These are phyloP conservation scores for Pelobates cultripes DNA, from an alignment of 2,797 vertebrate genomes.

Conservation along the genomic window DNA sequence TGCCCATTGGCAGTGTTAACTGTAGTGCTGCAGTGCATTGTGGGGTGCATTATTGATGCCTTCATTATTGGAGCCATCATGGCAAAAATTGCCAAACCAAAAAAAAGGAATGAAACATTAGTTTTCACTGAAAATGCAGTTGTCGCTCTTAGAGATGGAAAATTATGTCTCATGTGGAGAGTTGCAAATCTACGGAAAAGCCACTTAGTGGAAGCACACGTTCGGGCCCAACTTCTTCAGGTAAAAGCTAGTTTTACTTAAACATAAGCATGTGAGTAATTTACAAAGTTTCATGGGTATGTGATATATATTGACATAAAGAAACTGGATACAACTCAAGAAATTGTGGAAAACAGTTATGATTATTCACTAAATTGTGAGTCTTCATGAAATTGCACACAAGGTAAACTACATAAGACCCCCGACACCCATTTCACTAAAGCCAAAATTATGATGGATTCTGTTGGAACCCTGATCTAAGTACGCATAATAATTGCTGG, in stretches of 20 bases:
- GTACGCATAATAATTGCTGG: too few species aligned
- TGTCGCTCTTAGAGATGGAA: constrained; percentile 84
- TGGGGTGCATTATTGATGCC: constrained; percentile 93
- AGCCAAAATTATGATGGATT: too few species aligned
- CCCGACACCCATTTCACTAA: too few species aligned
- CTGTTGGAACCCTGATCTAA: too few species aligned
- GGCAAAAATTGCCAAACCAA: constrained; percentile 95
- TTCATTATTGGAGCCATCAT: constrained; percentile 93
- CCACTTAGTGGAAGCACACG: constrained; percentile 91
- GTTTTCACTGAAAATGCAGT: constrained; percentile 87
- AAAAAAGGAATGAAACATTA: constrained; percentile 92
- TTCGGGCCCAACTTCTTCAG: constrained; percentile 88
- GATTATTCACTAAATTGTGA: too few species aligned
- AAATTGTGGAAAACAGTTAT: too few species aligned
- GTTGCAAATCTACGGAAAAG: constrained; percentile 90
- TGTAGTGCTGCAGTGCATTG: constrained; percentile 91
- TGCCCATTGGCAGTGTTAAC: constrained; percentile 89
- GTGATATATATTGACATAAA: too few species aligned
- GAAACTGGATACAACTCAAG: too few species aligned
- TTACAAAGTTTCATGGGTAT: too few species aligned
- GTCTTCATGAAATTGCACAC: too few species aligned
- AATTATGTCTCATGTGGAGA: constrained; percentile 93
- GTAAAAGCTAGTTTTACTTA: constrained; percentile 60
- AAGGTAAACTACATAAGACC: too few species aligned
- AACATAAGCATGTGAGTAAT: too few species aligned